Base-by-base conservation (phyloP, 1,140 invertebrate genomes). In the Galleria mellonella region DNA sequence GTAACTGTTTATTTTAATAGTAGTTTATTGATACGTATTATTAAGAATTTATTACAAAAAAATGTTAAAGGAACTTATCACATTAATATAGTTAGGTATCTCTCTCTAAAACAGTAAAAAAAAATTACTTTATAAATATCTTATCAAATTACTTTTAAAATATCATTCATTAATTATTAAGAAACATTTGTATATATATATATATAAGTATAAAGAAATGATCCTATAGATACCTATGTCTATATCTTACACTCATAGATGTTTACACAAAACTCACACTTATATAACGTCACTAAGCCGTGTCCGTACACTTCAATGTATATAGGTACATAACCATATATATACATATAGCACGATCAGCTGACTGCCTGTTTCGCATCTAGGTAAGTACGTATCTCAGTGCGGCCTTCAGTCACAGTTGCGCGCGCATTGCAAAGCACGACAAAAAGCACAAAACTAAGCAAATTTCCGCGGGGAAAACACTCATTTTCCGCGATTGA, bases 401-500 rank as follows among this genome's bases (percentile, higher is more conserved):
- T 7, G 6, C 51, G 32, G 12, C 37, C 55, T 47, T 42, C 58
- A 36, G 49, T 55, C 64, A 64, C 14, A 70, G 17, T 6, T 23
- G 72, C 72, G 67, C 70, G 69, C 71, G 67, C 66, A 62, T 32
- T 35, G 9, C 47, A 56, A 32, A 66, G 52, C 56, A 53, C 57
- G 48, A 46, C 39, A 51, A 43, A 66, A 68, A 65, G 54, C 62
- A 71, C 61, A 64, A 60, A 70, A 57, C 48, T 49, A 53, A 51
- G 52, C 47, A 73, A 77, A 65, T 79, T 79, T 82, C 68, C 76
- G 62, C 71, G 54, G 60, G 71, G 62, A 79, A 82, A 84, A 72
- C 71, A 65, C 48, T 45, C 70, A 62, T 83, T 85, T 83, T 83
- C 72, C 82, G 70, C 76, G 64, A 73, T 59, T 68, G 68, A 82